These are phyloP conservation scores for Lamellibrachia satsuma DNA, from an alignment of 2,888 invertebrate species.

Conservation along the genomic window DNA sequence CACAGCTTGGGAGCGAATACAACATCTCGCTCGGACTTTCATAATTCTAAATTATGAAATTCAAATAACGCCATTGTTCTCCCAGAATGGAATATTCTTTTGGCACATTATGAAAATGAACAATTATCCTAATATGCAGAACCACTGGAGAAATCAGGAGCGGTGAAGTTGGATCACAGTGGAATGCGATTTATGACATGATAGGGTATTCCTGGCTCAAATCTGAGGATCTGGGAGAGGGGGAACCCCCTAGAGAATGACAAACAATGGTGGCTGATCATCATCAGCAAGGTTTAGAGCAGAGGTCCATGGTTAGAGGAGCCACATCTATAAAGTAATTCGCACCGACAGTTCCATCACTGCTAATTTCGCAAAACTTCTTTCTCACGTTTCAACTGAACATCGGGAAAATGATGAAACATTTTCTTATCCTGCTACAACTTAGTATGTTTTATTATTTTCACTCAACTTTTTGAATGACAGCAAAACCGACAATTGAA, in stretches of 20 bases:
- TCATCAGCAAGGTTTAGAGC: not conserved
- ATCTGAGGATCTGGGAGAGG: not conserved
- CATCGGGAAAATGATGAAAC: not conserved
- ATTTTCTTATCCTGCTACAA: not conserved
- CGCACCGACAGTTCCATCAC: not conserved
- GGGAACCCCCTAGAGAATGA: not conserved
- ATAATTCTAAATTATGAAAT: not conserved
- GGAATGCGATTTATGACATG: not conserved
- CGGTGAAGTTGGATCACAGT: not conserved
- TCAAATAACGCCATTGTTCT: not conserved
- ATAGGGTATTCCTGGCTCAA: not conserved
- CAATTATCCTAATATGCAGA: not conserved
- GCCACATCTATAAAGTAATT: not conserved
- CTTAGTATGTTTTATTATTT: not conserved
- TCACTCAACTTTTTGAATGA: not conserved
- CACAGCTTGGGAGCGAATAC: not conserved
- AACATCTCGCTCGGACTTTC: not conserved
- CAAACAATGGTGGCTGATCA: not conserved
- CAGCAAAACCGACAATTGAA: not conserved
- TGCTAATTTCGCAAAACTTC: not conserved
- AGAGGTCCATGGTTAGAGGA: too few species aligned
- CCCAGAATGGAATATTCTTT: not conserved
- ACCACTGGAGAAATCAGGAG: conserved; percentile 1
- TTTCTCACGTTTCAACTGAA: not conserved
- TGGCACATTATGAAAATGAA: not conserved